phyloP scores from a whole-genome alignment of 2,113 vertebrate genomes.

The Phoenicopterus ruber region DNA sequence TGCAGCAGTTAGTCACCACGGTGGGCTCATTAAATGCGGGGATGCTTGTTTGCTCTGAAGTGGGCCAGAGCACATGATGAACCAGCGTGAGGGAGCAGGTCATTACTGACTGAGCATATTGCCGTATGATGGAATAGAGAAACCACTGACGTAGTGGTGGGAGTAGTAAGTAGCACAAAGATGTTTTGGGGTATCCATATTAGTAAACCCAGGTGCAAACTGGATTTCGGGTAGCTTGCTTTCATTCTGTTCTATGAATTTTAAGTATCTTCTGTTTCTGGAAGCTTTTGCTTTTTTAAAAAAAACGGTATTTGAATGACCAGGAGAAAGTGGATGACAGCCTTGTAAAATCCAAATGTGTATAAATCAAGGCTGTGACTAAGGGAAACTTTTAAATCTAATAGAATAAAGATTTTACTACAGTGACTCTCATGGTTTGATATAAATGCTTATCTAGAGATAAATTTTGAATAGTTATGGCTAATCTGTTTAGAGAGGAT shows the following conservation, averaged over 20 bases:
- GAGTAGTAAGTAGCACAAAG: neutral
- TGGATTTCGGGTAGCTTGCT: neutral
- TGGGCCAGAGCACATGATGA: neutral
- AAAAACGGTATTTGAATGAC: neutral
- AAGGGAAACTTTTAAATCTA: neutral
- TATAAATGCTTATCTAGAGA: neutral
- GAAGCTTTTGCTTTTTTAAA: neutral
- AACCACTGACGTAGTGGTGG: neutral
- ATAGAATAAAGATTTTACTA: neutral
- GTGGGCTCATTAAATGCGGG: neutral
- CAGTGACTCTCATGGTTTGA: neutral
- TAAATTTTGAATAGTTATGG: conserved; percentile 9
- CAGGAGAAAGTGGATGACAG: neutral
- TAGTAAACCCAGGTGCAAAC: neutral
- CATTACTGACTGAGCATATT: neutral
- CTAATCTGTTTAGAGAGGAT: conserved; percentile 33
- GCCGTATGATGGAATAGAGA: neutral
- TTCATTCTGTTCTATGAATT: neutral
- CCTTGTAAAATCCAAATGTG: neutral
- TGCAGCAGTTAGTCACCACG: neutral
- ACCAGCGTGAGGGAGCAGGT: neutral
- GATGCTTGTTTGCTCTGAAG: neutral
- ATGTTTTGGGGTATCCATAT: neutral
- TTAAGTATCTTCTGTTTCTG: neutral
- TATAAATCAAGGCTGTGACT: neutral